Percentiles rank a stretch among this genome's conserved stretches.
phyloP scores from a whole-genome alignment of 2,113 vertebrate genomes.

The Marcusenius ussheri region DNA sequence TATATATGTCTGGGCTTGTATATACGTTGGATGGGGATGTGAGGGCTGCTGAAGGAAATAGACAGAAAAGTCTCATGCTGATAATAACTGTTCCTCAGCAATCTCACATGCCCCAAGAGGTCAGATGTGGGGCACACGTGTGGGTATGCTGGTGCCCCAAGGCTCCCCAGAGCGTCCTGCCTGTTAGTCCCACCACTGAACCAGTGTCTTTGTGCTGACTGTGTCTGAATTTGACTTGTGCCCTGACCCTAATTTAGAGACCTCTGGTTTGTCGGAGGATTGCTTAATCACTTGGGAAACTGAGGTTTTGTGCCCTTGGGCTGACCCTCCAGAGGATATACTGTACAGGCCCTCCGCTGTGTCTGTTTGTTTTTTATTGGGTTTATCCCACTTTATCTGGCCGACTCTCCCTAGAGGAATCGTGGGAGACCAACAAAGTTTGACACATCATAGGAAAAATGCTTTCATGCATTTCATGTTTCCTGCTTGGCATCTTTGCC shows the following conservation, averaged over 20 bases:
- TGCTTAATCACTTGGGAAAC: not conserved
- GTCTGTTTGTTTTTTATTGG: not conserved
- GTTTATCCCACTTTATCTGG: not conserved
- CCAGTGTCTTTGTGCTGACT: not conserved
- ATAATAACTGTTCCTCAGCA: not conserved
- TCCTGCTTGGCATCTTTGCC: not conserved
- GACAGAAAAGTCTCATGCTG: not conserved
- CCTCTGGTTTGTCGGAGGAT: not conserved
- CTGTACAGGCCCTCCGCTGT: not conserved
- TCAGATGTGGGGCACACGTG: not conserved
- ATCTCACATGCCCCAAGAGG: not conserved
- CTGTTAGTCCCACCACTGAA: not conserved
- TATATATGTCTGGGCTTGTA: not conserved
- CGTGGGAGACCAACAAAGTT: not conserved
- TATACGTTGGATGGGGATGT: not conserved
- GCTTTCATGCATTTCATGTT: not conserved
- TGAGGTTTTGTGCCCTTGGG: not conserved
- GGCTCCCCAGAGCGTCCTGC: not conserved
- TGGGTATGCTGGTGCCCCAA: not conserved
- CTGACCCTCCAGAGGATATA: not conserved
- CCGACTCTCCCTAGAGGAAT: not conserved
- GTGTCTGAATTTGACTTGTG: not conserved
- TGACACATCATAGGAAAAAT: not conserved
- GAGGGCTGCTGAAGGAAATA: not conserved
- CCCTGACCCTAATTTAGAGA: not conserved